A percentile compares a stretch with the other conserved stretches of the same genome.
These are phyloP conservation scores for Tenthredo amoena DNA, from an alignment of 2,888 invertebrate genomes.

Conservation along the genomic window DNA sequence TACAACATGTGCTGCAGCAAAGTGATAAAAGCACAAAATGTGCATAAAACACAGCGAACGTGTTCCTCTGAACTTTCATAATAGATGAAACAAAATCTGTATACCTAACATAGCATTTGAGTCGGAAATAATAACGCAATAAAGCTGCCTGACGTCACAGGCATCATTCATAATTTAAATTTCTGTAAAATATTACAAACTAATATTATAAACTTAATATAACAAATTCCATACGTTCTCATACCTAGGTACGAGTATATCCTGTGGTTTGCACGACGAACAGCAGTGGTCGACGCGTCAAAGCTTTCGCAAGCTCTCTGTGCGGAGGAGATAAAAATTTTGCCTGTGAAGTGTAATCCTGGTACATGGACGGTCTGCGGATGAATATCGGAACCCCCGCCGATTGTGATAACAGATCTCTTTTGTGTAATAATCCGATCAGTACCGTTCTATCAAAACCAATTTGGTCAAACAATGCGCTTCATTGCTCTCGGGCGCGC, in stretches of 20 bases:
- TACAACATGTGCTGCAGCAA: neutral
- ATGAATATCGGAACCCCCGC: slow-evolving; percentile 35
- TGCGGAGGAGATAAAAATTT: slow-evolving; percentile 21
- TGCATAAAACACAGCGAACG: slow-evolving; percentile 5
- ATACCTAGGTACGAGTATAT: neutral
- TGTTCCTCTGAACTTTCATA: neutral
- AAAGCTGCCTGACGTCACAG: neutral
- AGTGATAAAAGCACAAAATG: slow-evolving; percentile 7
- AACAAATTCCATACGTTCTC: neutral
- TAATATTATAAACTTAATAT: neutral
- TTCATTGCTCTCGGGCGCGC: neutral
- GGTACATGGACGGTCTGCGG: neutral
- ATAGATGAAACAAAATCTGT: neutral
- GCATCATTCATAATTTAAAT: neutral
- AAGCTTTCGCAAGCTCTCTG: slow-evolving; percentile 24
- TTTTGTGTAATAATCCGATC: slow-evolving; percentile 43
- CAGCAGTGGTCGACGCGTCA: slow-evolving; percentile 3
- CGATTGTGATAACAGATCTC: slow-evolving; percentile 35
- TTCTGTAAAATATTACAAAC: neutral
- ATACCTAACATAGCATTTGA: neutral
- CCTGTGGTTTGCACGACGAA: neutral
- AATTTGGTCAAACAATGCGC: slow-evolving; percentile 53
- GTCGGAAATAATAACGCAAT: neutral
- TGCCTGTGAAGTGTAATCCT: slow-evolving; percentile 32
- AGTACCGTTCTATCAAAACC: slow-evolving; percentile 47